Evolutionary conservation across 1,140 invertebrate species (phyloP).

Genomic region (Trachelipus rathkii): DNA sequence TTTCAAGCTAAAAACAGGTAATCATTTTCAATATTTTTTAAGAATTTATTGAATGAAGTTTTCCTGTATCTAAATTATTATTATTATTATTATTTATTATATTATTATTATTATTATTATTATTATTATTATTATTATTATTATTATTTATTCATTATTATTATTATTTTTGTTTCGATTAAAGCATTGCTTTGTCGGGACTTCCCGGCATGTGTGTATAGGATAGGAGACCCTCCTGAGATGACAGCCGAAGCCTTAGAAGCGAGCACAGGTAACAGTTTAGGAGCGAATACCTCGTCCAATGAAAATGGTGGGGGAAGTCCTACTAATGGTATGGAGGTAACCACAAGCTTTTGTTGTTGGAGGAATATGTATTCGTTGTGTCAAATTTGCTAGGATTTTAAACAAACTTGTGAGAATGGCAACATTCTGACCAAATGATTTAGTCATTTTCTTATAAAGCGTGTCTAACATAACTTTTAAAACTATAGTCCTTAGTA

Average conservation of each 20-base stretch:
- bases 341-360: constrained; percentile 83
- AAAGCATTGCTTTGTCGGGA: constrained; percentile 83
- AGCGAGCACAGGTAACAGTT: constrained; percentile 68
- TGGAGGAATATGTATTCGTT: constrained; percentile 98
- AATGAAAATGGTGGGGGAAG: constrained; percentile 20
- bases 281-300: constrained; percentile 18
- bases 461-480: too few relatives aligned
- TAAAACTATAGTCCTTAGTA: too few relatives aligned
- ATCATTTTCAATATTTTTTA: constrained; percentile 31
- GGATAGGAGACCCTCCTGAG: constrained; percentile 91
- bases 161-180: constrained; percentile 35
- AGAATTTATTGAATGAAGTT: neutral
- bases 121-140: too few relatives aligned
- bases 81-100: too few relatives aligned
- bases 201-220: constrained; percentile 92
- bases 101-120: too few relatives aligned
- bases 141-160: too few relatives aligned
- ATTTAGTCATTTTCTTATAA: too few relatives aligned
- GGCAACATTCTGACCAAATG: too few relatives aligned
- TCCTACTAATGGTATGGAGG: constrained; percentile 57
- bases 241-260: constrained; percentile 88
- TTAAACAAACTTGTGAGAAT: too few relatives aligned
- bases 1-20: constrained; percentile 89
- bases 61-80: too few relatives aligned
- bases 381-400: too few relatives aligned